phyloP scores from a whole-genome alignment of 1,140 invertebrate genomes.

The Stratiolaelaps scimitus region DNA sequence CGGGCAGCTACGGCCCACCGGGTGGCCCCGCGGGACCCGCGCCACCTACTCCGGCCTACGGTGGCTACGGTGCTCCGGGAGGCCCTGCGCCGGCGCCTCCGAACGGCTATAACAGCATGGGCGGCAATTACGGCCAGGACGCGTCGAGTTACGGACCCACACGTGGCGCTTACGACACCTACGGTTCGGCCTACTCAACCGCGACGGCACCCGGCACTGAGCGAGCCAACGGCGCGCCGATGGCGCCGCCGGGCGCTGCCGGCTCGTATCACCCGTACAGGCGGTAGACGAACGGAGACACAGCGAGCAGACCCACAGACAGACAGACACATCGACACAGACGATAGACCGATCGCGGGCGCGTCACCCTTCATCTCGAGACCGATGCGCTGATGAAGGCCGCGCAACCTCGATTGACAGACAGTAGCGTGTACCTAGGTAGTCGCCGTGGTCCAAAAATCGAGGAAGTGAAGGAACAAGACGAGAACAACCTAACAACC shows the following conservation, averaged over 20 bases:
- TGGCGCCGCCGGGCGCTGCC: conserved; percentile 19
- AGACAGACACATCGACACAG: too few relatives aligned
- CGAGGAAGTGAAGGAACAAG: too few relatives aligned
- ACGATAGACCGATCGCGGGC: too few relatives aligned
- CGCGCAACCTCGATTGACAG: too few relatives aligned
- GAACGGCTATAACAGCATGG: conserved; percentile 16
- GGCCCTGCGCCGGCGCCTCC: conserved; percentile 15
- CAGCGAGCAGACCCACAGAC: too few relatives aligned
- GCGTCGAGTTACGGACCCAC: conserved; percentile 22
- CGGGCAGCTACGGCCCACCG: conserved; percentile 15
- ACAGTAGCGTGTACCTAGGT: too few relatives aligned
- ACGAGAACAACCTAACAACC: too few relatives aligned
- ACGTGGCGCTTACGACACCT: conserved; percentile 12
- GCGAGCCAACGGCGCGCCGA: conserved; percentile 14
- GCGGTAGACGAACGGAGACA: not conserved
- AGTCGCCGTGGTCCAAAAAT: too few relatives aligned
- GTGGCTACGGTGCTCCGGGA: conserved; percentile 21
- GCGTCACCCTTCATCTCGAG: too few relatives aligned
- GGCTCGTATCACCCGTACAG: conserved; percentile 25
- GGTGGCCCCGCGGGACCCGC: conserved; percentile 11
- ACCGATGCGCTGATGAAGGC: too few relatives aligned
- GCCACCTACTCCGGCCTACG: conserved; percentile 15
- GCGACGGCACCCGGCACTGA: conserved; percentile 8
- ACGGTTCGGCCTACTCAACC: conserved; percentile 11
- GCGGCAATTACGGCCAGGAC: conserved; percentile 17